Evolutionary conservation across 2,113 vertebrate genomes (phyloP).

Genomic region (Albula goreensis): DNA sequence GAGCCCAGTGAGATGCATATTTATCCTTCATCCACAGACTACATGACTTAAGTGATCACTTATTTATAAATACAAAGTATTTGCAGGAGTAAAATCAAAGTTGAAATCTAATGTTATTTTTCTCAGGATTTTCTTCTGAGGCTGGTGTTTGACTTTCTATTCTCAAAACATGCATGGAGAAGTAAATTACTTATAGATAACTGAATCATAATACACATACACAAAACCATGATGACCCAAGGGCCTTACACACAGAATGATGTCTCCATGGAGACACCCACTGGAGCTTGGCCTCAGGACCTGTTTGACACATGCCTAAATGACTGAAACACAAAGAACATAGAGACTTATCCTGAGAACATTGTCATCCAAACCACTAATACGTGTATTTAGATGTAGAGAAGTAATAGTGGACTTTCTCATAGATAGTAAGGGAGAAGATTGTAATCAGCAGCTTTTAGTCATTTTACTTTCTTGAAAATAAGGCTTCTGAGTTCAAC

Average conservation of each 20-base stretch:
- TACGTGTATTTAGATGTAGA: neutral
- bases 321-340: neutral
- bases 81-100: constrained; percentile 1
- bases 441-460: neutral
- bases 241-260: too few species aligned
- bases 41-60: constrained; percentile 10
- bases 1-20: constrained; percentile 1
- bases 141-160: too few species aligned
- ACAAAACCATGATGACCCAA: too few species aligned
- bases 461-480: constrained; percentile 6
- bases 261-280: neutral
- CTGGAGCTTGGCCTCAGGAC: too few species aligned
- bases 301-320: neutral
- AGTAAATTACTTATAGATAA: too few species aligned
- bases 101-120: too few species aligned
- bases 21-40: neutral
- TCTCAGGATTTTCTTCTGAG: too few species aligned
- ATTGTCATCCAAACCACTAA: neutral
- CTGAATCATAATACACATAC: too few species aligned
- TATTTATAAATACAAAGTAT: neutral
- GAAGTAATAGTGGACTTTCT: neutral
- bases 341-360: neutral
- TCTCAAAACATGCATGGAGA: too few species aligned
- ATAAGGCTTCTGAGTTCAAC: neutral
- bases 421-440: neutral